Evolutionary conservation across 2,113 vertebrate genomes (phyloP).

Genomic region (Bettongia penicillata): DNA sequence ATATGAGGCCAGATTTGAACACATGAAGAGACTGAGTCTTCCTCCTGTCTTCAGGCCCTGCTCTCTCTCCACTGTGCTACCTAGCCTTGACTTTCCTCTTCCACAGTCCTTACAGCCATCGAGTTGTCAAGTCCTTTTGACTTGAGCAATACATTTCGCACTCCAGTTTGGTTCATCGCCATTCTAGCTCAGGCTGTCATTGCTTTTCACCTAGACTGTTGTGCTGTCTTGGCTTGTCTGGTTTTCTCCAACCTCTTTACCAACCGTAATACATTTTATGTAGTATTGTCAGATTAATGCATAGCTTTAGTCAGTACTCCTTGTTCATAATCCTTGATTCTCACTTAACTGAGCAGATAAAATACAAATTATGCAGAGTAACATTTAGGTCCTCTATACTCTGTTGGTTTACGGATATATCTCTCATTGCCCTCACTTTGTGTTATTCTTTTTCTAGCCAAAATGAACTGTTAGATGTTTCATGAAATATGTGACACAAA

Average conservation of each 20-base stretch:
- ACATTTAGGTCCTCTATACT: background rate
- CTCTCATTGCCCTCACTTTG: background rate
- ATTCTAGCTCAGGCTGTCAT: background rate
- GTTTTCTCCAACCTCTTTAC: background rate
- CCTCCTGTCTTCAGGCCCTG: too few relatives aligned
- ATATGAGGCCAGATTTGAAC: too few relatives aligned
- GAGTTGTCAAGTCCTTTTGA: background rate
- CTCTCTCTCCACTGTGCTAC: background rate
- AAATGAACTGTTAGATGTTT: background rate
- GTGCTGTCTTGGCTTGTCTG: background rate
- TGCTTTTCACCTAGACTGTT: background rate
- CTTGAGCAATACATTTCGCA: background rate
- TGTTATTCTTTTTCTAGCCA: background rate
- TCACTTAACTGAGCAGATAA: background rate
- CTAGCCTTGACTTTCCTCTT: background rate
- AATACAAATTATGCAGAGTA: background rate
- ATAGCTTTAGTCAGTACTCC: background rate
- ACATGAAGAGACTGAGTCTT: too few relatives aligned
- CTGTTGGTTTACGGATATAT: background rate
- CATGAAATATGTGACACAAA: slow-evolving; percentile 27
- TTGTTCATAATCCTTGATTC: background rate
- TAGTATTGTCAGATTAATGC: background rate
- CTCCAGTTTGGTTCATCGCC: background rate
- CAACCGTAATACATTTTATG: background rate
- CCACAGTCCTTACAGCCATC: background rate